phyloP scores from a whole-genome alignment of 2,797 vertebrate genomes.

The Bucorvus abyssinicus region DNA sequence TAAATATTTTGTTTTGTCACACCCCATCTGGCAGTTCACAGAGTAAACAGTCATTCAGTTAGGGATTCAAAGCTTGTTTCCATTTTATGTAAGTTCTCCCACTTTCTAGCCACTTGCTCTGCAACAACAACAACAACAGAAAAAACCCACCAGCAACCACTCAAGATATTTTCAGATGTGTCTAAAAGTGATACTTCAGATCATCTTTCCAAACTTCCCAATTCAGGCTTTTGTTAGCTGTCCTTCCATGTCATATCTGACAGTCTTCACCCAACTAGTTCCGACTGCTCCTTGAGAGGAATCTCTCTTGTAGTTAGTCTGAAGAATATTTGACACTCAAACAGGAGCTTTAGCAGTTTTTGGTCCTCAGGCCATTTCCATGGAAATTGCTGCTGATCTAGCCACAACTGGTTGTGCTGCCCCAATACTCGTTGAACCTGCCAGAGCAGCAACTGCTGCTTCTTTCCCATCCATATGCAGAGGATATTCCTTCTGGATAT shows the following conservation, averaged over 20 bases:
- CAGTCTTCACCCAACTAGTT: neutral
- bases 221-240: neutral
- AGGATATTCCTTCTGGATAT: neutral
- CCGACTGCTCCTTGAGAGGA: neutral
- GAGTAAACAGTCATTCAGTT: neutral
- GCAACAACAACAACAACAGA: neutral
- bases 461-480: neutral
- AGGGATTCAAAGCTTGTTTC: neutral
- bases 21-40: neutral
- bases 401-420: neutral
- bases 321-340: neutral
- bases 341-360: neutral
- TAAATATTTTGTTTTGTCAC: neutral
- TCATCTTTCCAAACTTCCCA: neutral
- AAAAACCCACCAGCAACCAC: neutral
- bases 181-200: neutral
- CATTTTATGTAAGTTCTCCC: neutral
- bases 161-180: neutral
- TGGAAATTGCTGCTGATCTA: neutral
- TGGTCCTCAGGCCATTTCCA: neutral
- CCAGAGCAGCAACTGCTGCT: neutral
- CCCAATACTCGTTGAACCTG: neutral
- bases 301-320: neutral
- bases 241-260: neutral
- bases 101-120: neutral